Evolutionary conservation across 2,113 vertebrate species (phyloP).

Genomic region (Verasper variegatus): DNA sequence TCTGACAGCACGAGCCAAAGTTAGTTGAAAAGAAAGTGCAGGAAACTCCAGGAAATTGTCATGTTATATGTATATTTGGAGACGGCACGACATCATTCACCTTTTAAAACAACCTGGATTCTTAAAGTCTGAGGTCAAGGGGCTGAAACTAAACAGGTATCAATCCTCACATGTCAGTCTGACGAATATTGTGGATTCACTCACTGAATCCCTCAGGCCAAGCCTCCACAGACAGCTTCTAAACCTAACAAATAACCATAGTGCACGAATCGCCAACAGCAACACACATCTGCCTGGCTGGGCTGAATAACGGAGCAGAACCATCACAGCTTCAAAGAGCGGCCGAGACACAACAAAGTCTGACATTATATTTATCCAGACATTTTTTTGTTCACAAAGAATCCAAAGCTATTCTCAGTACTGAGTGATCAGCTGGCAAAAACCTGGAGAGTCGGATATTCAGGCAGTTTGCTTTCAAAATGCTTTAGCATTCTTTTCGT

Average conservation of each 20-base stretch:
- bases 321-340: slow-evolving; percentile 61
- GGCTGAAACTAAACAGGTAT: slow-evolving; percentile 54
- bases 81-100: background rate
- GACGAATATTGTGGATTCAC: slow-evolving; percentile 30
- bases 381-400: slow-evolving; percentile 31
- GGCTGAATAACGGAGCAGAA: slow-evolving; percentile 32
- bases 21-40: background rate
- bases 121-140: slow-evolving; percentile 47
- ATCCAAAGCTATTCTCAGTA: slow-evolving; percentile 46
- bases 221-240: slow-evolving; percentile 49
- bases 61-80: slow-evolving; percentile 1
- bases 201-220: slow-evolving; percentile 10
- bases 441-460: slow-evolving; percentile 7
- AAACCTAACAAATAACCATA: slow-evolving; percentile 66
- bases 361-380: slow-evolving; percentile 57
- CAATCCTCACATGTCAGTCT: slow-evolving; percentile 38
- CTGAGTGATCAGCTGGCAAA: slow-evolving; percentile 30
- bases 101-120: slow-evolving; percentile 37
- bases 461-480: slow-evolving; percentile 27
- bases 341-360: slow-evolving; percentile 60
- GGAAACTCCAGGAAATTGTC: background rate
- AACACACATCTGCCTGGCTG: slow-evolving; percentile 59
- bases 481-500: slow-evolving; percentile 31
- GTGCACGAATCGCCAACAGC: slow-evolving; percentile 49
- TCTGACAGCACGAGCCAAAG: too few species aligned